These are phyloP conservation scores for Pachypeltis micranthus DNA, from an alignment of 1,140 invertebrate genomes.

Conservation along the genomic window DNA sequence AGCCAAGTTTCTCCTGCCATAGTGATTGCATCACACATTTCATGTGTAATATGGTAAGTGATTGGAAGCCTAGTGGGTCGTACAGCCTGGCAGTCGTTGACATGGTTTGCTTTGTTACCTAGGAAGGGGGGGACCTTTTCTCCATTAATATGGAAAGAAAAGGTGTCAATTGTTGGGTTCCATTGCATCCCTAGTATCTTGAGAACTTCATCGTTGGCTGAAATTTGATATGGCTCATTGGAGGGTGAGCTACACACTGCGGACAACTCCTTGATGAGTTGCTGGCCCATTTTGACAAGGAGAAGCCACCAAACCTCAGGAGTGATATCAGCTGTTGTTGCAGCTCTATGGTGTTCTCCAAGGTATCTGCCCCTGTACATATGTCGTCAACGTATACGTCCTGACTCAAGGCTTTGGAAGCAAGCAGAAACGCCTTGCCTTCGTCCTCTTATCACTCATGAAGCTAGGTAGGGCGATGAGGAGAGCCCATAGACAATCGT, in stretches of 20 bases:
- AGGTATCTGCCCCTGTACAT: slow-evolving; percentile 27
- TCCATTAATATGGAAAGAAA: too few relatives aligned
- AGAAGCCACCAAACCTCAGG: too few relatives aligned
- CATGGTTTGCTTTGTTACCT: slow-evolving; percentile 28
- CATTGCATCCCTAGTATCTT: slow-evolving; percentile 23
- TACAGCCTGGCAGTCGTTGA: slow-evolving; percentile 33
- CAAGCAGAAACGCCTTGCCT: slow-evolving; percentile 24
- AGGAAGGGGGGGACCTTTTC: neutral
- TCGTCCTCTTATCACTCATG: slow-evolving; percentile 30
- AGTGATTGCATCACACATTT: slow-evolving; percentile 29
- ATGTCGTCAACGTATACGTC: too few relatives aligned
- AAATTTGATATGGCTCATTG: neutral
- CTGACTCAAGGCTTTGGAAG: slow-evolving; percentile 25
- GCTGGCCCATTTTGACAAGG: too few relatives aligned
- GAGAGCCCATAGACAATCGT: too few relatives aligned
- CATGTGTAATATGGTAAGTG: slow-evolving; percentile 29
- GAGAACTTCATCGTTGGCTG: slow-evolving; percentile 12
- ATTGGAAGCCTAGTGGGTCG: slow-evolving; percentile 35
- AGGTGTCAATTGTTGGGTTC: slow-evolving; percentile 19
- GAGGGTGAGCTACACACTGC: neutral
- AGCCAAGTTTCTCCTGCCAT: too few relatives aligned
- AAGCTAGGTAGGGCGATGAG: slow-evolving; percentile 32
- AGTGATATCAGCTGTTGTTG: slow-evolving; percentile 18
- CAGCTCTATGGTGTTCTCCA: slow-evolving; percentile 21
- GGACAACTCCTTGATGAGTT: neutral